A percentile compares a stretch with the other conserved stretches of the same genome.
Evolutionary conservation across 2,797 vertebrate genomes (phyloP).

Genomic region (Coccyzus lansbergi): DNA sequence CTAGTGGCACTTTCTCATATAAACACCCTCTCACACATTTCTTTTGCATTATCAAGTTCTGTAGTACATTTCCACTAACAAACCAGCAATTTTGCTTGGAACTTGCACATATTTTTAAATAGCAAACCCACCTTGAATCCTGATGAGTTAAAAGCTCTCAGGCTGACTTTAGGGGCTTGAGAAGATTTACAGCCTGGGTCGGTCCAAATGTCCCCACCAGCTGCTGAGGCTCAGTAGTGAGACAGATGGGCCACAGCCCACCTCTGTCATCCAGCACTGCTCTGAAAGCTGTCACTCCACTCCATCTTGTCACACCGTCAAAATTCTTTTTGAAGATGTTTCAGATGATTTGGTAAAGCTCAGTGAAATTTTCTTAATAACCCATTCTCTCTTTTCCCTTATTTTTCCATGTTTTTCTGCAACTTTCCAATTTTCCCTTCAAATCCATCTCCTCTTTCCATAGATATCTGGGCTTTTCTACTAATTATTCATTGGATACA

Average conservation of each 20-base stretch:
- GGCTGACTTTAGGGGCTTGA: neutral
- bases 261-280: neutral
- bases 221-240: no score
- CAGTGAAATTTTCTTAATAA: neutral
- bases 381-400: neutral
- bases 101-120: neutral
- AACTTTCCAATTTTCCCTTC: neutral
- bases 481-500: neutral
- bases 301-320: neutral
- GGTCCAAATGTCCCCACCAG: accelerated
- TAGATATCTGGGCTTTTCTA: neutral
- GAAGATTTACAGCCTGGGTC: neutral
- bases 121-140: neutral
- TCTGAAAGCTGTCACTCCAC: neutral
- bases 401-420: neutral
- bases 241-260: accelerated
- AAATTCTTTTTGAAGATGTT: neutral
- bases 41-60: neutral
- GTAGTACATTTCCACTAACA: neutral
- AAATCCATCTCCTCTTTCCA: neutral
- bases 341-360: neutral
- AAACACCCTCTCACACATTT: neutral
- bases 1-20: neutral
- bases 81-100: neutral
- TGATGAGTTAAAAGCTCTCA: neutral